Conservation (phyloP, 1,140 invertebrate genomes). For the Danaus plexippus region DNA sequence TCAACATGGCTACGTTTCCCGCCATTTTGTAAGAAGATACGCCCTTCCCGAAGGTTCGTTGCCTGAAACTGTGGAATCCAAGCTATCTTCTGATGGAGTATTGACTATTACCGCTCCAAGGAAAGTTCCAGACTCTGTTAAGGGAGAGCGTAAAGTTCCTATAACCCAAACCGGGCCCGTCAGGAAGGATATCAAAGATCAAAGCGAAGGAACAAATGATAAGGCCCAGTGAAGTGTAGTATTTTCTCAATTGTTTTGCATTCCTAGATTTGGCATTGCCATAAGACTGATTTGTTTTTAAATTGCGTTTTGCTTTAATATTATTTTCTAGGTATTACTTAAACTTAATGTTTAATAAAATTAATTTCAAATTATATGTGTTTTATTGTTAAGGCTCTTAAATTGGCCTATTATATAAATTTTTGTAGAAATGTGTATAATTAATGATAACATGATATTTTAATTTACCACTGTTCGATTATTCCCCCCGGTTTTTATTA, state of each 20-base stretch:
- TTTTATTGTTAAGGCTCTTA: too few relatives aligned
- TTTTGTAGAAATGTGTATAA: too few relatives aligned
- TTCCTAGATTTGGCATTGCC: slow-evolving; percentile 29
- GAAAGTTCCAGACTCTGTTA: slow-evolving; percentile 20
- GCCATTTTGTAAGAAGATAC: slow-evolving; percentile 24
- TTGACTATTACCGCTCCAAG: slow-evolving; percentile 20
- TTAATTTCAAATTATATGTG: too few relatives aligned
- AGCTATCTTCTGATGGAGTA: slow-evolving; percentile 24
- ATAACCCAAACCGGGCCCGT: slow-evolving; percentile 20
- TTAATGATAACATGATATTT: too few relatives aligned
- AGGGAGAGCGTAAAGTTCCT: slow-evolving; percentile 17
- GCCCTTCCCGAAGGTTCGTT: slow-evolving; percentile 21
- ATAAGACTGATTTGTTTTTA: slow-evolving; percentile 28
- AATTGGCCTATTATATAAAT: too few relatives aligned
- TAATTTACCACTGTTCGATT: too few relatives aligned
- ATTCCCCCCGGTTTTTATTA: too few relatives aligned
- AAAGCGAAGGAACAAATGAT: slow-evolving; percentile 11
- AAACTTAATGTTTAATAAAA: too few relatives aligned
- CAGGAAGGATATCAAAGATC: slow-evolving; percentile 20
- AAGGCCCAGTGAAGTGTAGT: slow-evolving; percentile 10
- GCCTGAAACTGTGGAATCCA: slow-evolving; percentile 21
- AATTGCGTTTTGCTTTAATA: background rate
- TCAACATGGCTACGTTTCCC: slow-evolving; percentile 24
- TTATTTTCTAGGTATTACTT: background rate
- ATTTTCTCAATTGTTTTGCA: slow-evolving; percentile 8